Percentiles rank a stretch among this genome's conserved stretches.
Conservation (phyloP, 2,113 vertebrate species). For the Rhodinocichla rosea region DNA sequence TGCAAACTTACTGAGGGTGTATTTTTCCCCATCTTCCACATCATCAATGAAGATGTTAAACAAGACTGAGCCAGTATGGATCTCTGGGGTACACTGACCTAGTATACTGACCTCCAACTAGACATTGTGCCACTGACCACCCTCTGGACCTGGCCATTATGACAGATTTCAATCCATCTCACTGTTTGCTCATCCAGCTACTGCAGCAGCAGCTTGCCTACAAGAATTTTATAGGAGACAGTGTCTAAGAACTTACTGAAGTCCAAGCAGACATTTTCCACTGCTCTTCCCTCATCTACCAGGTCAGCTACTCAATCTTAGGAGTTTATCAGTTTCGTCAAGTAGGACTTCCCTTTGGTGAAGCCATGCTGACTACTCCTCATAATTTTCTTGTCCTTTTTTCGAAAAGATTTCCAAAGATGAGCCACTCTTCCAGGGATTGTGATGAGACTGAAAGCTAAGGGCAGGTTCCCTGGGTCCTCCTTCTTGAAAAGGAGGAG, state of each 20-base stretch:
- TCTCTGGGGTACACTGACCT: background rate
- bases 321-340: background rate
- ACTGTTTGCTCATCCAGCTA: background rate
- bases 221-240: background rate
- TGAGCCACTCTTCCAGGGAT: background rate
- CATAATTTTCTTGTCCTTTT: background rate
- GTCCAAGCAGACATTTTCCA: background rate
- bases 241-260: background rate
- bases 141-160: background rate
- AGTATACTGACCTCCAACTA: background rate
- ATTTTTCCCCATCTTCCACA: background rate
- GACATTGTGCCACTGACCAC: background rate
- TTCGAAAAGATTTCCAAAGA: background rate
- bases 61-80: background rate
- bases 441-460: background rate
- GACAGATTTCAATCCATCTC: background rate
- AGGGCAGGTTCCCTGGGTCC: background rate
- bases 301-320: background rate
- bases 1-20: background rate
- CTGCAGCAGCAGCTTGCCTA: background rate
- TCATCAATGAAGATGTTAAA: background rate
- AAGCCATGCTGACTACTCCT: background rate
- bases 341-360: background rate
- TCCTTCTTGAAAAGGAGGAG: background rate
- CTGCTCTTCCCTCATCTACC: background rate